Conservation (phyloP, 1,140 invertebrate species). For the Drosophila saltans region DNA sequence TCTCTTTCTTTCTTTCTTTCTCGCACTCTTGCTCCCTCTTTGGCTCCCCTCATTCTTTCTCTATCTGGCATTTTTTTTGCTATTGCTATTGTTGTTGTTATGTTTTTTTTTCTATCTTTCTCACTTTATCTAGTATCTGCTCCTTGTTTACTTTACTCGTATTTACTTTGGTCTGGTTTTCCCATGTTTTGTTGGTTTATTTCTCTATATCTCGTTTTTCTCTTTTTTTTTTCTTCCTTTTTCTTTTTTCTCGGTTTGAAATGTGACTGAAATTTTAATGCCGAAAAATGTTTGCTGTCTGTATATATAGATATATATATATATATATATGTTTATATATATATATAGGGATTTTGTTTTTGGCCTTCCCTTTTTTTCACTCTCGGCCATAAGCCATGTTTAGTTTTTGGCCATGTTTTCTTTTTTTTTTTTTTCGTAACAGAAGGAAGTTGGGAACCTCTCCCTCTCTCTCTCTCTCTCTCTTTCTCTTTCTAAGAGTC, state of each 20-base stretch:
- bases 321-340: not conserved
- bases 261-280: constrained; percentile 80
- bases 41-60: constrained; percentile 18
- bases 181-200: constrained; percentile 18
- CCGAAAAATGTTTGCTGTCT: constrained; percentile 44
- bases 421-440: constrained; percentile 1
- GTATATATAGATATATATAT: constrained; percentile 15
- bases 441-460: not conserved
- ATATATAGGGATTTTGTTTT: not conserved
- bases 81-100: no score
- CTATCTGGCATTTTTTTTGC: constrained; percentile 1
- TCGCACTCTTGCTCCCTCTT: constrained; percentile 9
- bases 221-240: constrained; percentile 43
- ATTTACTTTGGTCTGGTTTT: constrained; percentile 62
- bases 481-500: not conserved
- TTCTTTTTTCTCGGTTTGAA: constrained; percentile 56
- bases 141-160: constrained; percentile 60
- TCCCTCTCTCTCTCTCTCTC: no score
- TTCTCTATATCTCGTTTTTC: constrained; percentile 42
- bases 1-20: constrained; percentile 22
- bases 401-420: constrained; percentile 26
- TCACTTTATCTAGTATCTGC: constrained; percentile 41
- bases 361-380: constrained; percentile 31
- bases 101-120: constrained; percentile 16
- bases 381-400: constrained; percentile 28